Base-by-base conservation (phyloP, 1,140 invertebrate species). In the Physella acuta region DNA sequence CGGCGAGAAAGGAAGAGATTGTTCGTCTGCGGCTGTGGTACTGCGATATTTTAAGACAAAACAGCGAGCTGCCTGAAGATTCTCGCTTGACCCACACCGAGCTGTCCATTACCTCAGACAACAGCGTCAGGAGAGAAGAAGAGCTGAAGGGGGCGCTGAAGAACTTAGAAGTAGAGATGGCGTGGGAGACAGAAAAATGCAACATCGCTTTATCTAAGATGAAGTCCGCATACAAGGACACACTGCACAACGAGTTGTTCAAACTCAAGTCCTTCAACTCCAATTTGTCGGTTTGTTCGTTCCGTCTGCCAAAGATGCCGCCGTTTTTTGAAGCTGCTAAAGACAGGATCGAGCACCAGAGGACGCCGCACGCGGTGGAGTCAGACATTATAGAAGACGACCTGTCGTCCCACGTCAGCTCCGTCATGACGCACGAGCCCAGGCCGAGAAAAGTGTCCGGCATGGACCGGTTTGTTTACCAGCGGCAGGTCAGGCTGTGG, bases 391-490 rank as follows among this genome's bases (percentile, higher is more conserved):
- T 49, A 37, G 55, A 58, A 11, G 66, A 68, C 2, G 66, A 68
- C 24, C 49, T 39, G 1, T 59, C 56, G 14, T 4, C n/a, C 2
- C 4, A 8, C 1, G n/a, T n/a, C 3, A 59, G 56, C 37, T 33
- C 30, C 2, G 24, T 31, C 5, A 24, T 39, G 14, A 16, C 39
- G 4, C 5, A 36, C 1, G 53, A 58, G 34, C 55, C 34, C 3
- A 39, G 28, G 24, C 66, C 66, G 26, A 49, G 31, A 28, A 58
- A 56, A 24, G 36, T 59, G 33, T 16, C 5, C 2, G 66, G 66
- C 24, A 59, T 68, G 66, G 56, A 68, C 26, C 59, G 60, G 30
- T 68, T 68, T 60, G 56, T 68, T 44, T 34, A 68, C 30, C 53
- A 68, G 49, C 33, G 39, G 24, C 11, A 59, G 24, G 56, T 60